Percentiles rank a stretch among this genome's conserved stretches.
Evolutionary conservation across 2,113 vertebrate genomes (phyloP).

Genomic region (Hypomesus transpacificus): DNA sequence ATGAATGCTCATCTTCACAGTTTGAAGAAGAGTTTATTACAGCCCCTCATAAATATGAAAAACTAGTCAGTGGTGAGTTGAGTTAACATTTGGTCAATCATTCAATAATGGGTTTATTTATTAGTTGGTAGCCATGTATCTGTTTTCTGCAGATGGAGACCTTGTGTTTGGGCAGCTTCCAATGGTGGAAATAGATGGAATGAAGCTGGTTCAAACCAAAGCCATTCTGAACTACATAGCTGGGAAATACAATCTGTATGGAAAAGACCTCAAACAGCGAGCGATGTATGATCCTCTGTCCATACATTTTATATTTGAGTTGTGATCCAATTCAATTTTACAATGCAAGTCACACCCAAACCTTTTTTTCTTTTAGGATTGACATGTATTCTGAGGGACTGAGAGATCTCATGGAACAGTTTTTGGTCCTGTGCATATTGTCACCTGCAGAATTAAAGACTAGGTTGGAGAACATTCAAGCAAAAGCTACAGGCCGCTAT

Average conservation of each 20-base stretch:
- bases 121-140: background rate
- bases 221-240: constrained; percentile 88
- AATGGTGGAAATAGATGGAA: constrained; percentile 87
- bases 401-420: constrained; percentile 77
- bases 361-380: constrained; percentile 68
- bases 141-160: constrained; percentile 59
- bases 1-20: constrained; percentile 53
- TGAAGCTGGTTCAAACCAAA: constrained; percentile 85
- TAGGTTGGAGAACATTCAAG: constrained; percentile 66
- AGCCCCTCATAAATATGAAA: constrained; percentile 74
- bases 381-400: constrained; percentile 84
- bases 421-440: constrained; percentile 69
- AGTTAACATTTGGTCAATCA: constrained; percentile 10
- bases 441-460: constrained; percentile 59
- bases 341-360: background rate
- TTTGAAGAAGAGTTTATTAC: constrained; percentile 83
- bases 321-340: background rate
- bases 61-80: constrained; percentile 75
- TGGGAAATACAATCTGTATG: constrained; percentile 84
- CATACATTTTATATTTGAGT: background rate
- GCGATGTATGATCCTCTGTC: constrained; percentile 66
- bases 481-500: constrained; percentile 73
- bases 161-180: constrained; percentile 89
- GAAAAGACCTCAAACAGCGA: constrained; percentile 82
- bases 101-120: background rate